phyloP scores from a whole-genome alignment of 2,888 invertebrate genomes.

The Synanthedon vespiformis region DNA sequence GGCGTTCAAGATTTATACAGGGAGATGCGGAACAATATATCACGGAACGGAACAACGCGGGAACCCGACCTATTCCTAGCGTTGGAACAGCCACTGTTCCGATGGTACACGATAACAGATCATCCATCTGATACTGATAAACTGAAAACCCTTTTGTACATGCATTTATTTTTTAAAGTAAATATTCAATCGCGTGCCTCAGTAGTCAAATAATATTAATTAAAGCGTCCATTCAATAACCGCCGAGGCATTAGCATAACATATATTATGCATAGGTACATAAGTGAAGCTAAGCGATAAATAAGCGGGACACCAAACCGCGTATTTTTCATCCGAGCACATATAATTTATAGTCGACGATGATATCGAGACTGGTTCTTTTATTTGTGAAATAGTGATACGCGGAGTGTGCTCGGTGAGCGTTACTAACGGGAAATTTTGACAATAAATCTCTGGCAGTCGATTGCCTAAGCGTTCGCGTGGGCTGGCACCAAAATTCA shows the following conservation, averaged over 20 bases:
- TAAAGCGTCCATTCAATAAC: slow-evolving; percentile 38
- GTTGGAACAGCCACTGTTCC: slow-evolving; percentile 55
- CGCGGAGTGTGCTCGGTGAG: slow-evolving; percentile 66
- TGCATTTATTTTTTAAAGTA: neutral
- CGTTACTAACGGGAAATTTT: slow-evolving; percentile 70
- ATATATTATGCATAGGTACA: slow-evolving; percentile 33
- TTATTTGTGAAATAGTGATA: slow-evolving; percentile 70
- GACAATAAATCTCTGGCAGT: slow-evolving; percentile 65
- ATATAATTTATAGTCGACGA: slow-evolving; percentile 67
- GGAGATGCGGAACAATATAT: slow-evolving; percentile 68
- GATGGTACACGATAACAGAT: slow-evolving; percentile 61
- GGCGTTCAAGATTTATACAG: slow-evolving; percentile 69
- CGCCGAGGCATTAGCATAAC: slow-evolving; percentile 39
- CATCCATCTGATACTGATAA: slow-evolving; percentile 41
- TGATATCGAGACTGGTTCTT: slow-evolving; percentile 69
- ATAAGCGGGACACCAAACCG: slow-evolving; percentile 58
- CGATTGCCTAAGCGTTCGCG: slow-evolving; percentile 69
- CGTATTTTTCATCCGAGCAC: slow-evolving; percentile 65
- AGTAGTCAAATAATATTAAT: slow-evolving; percentile 24
- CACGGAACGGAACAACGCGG: slow-evolving; percentile 59
- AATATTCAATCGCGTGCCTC: slow-evolving; percentile 8
- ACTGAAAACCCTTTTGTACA: slow-evolving; percentile 20
- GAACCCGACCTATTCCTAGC: slow-evolving; percentile 68
- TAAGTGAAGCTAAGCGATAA: slow-evolving; percentile 54
- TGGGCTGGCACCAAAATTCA: slow-evolving; percentile 62